phyloP scores from a whole-genome alignment of 2,113 vertebrate genomes.

The Notechis scutatus region DNA sequence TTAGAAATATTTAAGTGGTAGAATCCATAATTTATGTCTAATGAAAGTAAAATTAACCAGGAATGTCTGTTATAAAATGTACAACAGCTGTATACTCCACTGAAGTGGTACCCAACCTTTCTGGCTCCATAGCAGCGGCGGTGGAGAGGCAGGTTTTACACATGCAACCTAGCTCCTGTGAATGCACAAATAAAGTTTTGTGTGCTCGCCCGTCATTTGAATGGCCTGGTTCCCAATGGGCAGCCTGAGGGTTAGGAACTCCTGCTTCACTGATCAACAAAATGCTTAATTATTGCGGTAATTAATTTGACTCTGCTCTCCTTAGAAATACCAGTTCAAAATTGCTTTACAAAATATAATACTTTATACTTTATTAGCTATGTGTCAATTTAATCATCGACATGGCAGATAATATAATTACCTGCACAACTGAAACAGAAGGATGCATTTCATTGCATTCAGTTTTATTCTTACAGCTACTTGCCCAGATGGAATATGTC shows the following conservation, averaged over 20 bases:
- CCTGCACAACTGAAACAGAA: conserved; percentile 93
- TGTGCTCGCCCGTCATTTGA: not conserved
- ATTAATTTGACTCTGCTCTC: not conserved
- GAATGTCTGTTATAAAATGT: not conserved
- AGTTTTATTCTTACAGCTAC: conserved; percentile 93
- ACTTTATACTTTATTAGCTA: not conserved
- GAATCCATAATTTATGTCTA: not conserved
- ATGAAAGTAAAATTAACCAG: not conserved
- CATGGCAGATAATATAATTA: conserved; percentile 57
- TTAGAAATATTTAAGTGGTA: not conserved
- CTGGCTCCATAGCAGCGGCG: not conserved
- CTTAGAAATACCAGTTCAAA: not conserved
- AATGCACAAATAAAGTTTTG: not conserved
- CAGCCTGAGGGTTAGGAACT: not conserved
- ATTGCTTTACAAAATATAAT: not conserved
- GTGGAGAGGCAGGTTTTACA: no score
- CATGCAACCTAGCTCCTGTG: no score
- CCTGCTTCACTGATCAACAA: not conserved
- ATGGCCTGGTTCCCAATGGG: not conserved
- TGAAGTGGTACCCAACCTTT: not conserved
- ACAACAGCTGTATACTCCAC: not conserved
- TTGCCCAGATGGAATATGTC: conserved; percentile 97
- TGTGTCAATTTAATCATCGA: not conserved
- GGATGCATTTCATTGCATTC: conserved; percentile 96
- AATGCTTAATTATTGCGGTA: not conserved